These are phyloP conservation scores for Steatocranus sp. DNA, from an alignment of 2,797 vertebrate species.

Conservation along the genomic window DNA sequence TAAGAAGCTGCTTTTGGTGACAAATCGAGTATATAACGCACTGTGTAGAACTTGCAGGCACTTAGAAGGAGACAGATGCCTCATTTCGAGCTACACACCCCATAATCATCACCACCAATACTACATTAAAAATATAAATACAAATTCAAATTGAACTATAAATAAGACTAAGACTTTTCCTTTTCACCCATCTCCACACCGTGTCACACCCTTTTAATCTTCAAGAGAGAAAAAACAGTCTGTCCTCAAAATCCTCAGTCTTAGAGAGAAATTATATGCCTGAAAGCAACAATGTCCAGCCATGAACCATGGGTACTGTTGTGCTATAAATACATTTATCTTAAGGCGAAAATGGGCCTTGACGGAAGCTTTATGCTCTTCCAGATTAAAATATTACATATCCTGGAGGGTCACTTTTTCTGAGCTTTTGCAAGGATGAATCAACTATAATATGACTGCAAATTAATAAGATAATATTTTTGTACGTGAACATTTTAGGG, in stretches of 20 bases:
- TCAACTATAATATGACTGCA: background rate
- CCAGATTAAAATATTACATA: background rate
- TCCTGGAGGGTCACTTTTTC: background rate
- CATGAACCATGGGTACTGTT: background rate
- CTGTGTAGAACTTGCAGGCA: background rate
- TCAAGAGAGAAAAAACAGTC: background rate
- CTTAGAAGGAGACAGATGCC: background rate
- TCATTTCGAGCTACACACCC: background rate
- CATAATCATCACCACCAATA: background rate
- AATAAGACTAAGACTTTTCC: background rate
- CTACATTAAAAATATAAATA: background rate
- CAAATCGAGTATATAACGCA: accelerated
- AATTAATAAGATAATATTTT: background rate
- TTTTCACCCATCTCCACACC: background rate
- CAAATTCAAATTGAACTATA: background rate
- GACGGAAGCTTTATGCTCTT: background rate
- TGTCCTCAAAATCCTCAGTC: background rate
- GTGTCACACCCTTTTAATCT: background rate
- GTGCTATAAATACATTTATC: background rate
- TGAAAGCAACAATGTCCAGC: background rate
- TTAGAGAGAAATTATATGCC: background rate
- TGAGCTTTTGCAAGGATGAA: background rate
- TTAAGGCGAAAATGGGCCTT: background rate
- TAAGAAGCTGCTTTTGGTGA: background rate
- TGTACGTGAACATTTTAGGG: background rate